phyloP scores from a whole-genome alignment of 2,797 vertebrate genomes.

The Sitta carolinensis region DNA sequence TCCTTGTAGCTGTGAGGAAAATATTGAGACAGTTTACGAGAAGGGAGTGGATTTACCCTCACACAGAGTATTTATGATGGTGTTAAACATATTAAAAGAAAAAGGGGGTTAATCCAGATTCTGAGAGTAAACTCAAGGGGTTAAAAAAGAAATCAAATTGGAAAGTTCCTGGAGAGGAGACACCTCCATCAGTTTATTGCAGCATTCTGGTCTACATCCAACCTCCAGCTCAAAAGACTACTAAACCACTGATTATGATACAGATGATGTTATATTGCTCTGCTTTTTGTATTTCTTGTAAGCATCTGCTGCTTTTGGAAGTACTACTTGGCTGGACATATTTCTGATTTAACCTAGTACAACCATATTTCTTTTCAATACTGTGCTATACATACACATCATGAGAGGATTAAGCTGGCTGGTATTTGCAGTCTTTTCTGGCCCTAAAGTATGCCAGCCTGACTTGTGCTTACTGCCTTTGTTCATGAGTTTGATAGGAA shows the following conservation, averaged over 20 bases:
- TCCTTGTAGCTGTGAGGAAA: slow-evolving; percentile 27
- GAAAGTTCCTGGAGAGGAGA: neutral
- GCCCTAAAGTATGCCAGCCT: neutral
- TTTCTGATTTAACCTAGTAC: neutral
- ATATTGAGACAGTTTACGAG: neutral
- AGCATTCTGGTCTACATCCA: neutral
- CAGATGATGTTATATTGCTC: neutral
- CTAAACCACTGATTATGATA: neutral
- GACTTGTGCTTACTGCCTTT: neutral
- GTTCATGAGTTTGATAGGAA: neutral
- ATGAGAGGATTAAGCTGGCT: neutral
- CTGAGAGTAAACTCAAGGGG: neutral
- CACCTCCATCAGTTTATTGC: neutral
- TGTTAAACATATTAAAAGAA: neutral
- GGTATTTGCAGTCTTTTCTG: neutral
- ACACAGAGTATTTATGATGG: neutral
- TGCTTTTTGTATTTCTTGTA: neutral
- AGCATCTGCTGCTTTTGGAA: neutral
- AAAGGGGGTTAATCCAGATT: neutral
- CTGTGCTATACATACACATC: neutral
- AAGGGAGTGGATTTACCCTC: slow-evolving; percentile 15
- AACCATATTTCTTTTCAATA: neutral
- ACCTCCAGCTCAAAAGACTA: neutral
- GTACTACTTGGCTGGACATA: neutral
- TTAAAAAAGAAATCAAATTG: neutral